phyloP scores from a whole-genome alignment of 1,140 invertebrate species.

The Spodoptera litura region DNA sequence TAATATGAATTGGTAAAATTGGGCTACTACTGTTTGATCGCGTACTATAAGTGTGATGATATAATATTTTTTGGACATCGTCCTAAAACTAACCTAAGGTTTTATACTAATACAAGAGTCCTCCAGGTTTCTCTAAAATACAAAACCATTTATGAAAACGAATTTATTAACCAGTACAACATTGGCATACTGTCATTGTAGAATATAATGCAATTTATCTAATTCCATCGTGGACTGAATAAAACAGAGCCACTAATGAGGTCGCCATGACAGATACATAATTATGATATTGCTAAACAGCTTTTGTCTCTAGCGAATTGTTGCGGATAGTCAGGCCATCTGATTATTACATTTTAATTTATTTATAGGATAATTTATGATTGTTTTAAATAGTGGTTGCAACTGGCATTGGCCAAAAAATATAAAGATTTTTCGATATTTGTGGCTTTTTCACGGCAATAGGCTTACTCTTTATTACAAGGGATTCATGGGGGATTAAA shows the following conservation, averaged over 20 bases:
- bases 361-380: neutral
- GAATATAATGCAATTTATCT: no score
- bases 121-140: no score
- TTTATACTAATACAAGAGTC: no score
- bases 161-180: neutral
- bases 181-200: neutral
- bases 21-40: no score
- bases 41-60: no score
- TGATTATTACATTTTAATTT: neutral
- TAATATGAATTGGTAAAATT: no score
- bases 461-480: no score
- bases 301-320: conserved; percentile 34
- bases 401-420: neutral
- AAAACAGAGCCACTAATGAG: neutral
- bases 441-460: no score
- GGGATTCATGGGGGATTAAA: no score
- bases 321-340: neutral
- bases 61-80: no score
- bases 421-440: neutral
- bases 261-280: conserved; percentile 4
- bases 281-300: conserved; percentile 14
- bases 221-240: neutral
- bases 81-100: no score
- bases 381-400: neutral
- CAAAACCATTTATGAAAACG: no score